phyloP scores from a whole-genome alignment of 2,113 vertebrate genomes.

The Papio anubis region DNA sequence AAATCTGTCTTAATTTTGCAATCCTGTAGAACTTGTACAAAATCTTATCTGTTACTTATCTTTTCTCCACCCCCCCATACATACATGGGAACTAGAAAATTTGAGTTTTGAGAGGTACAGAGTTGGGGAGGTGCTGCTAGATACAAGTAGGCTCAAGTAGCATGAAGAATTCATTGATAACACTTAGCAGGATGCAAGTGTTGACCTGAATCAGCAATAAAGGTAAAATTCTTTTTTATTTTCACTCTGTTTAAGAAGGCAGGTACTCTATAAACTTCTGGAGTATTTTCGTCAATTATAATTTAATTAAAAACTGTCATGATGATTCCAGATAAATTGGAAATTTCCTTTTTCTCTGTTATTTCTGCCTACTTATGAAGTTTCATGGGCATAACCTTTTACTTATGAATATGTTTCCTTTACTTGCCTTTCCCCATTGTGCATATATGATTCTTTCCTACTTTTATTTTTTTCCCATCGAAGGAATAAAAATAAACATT shows the following conservation, averaged over 20 bases:
- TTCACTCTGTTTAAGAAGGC: not conserved
- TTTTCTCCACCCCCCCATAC: not conserved
- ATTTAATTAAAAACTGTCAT: not conserved
- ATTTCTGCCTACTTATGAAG: not conserved
- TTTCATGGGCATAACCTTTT: not conserved
- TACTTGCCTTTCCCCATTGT: not conserved
- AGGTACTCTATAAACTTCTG: not conserved
- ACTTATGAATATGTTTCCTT: not conserved
- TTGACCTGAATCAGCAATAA: not conserved
- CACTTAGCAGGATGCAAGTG: not conserved
- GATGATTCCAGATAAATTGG: not conserved
- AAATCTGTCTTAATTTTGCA: not conserved
- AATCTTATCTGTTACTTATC: not conserved
- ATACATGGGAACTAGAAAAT: not conserved
- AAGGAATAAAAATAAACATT: slow-evolving; percentile 3
- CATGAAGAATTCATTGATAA: not conserved
- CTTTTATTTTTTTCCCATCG: not conserved
- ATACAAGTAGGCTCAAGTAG: not conserved
- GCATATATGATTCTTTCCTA: not conserved
- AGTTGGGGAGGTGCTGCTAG: not conserved
- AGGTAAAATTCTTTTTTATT: not conserved
- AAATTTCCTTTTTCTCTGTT: not conserved
- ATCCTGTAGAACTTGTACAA: not conserved
- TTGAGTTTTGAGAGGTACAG: not conserved
- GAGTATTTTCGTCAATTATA: not conserved